These are phyloP conservation scores for Callyntrura guangdongensis DNA, from an alignment of 2,888 invertebrate species.

Conservation along the genomic window DNA sequence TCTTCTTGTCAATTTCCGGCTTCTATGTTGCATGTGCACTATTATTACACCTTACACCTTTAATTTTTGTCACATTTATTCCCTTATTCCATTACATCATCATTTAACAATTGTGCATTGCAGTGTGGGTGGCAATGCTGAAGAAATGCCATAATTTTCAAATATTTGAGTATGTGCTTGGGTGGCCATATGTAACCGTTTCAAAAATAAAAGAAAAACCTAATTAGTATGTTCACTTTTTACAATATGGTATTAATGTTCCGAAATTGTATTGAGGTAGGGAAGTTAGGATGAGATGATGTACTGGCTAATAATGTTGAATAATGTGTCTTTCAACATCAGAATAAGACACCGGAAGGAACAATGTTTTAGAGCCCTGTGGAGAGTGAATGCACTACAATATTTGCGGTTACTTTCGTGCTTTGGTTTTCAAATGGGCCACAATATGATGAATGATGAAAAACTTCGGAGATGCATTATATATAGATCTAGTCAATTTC, in stretches of 20 bases:
- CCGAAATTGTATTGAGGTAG: not conserved
- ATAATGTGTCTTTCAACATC: not conserved
- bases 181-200: constrained; percentile 51
- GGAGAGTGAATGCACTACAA: not conserved
- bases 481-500: not conserved
- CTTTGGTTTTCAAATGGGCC: constrained; percentile 11
- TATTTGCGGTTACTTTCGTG: constrained; percentile 19
- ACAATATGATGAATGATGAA: not conserved
- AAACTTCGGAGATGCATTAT: not conserved
- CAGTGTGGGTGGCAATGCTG: constrained; percentile 16
- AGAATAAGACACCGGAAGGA: constrained; percentile 32
- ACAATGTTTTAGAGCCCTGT: constrained; percentile 34
- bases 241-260: not conserved
- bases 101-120: not conserved
- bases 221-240: constrained; percentile 14
- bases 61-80: constrained; percentile 3
- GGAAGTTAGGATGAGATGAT: constrained; percentile 1
- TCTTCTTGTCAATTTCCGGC: constrained; percentile 48
- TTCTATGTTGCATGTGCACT: not conserved
- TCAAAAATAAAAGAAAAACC: not conserved
- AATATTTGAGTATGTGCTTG: constrained; percentile 41
- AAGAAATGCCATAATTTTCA: constrained; percentile 23
- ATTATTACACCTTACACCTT: too few species aligned
- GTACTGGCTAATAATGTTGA: not conserved
- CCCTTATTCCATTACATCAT: constrained; percentile 6